Percentiles rank a stretch among this genome's conserved stretches.
phyloP scores from a whole-genome alignment of 2,113 vertebrate species.

The Pelodiscus sinensis region DNA sequence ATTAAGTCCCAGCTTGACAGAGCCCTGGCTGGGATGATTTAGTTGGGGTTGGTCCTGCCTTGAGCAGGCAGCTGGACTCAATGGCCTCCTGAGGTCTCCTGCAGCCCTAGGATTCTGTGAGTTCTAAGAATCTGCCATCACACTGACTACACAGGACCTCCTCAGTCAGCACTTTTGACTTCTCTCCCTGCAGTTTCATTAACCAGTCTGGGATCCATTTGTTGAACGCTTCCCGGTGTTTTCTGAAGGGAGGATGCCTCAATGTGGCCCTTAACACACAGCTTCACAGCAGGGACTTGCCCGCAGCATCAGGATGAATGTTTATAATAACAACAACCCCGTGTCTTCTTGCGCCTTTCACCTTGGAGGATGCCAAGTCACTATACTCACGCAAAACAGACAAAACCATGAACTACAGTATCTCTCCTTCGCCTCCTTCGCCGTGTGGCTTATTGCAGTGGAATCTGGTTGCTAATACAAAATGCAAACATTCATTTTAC shows the following conservation, averaged over 20 bases:
- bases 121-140: not conserved
- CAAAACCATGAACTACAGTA: not conserved
- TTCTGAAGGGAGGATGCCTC: not conserved
- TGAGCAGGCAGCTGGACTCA: too few relatives aligned
- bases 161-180: rapidly evolving
- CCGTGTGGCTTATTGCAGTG: not conserved
- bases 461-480: not conserved
- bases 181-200: not conserved
- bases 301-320: not conserved
- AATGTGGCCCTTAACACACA: not conserved
- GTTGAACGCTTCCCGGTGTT: not conserved
- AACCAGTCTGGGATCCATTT: not conserved
- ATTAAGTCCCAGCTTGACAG: too few relatives aligned
- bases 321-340: not conserved
- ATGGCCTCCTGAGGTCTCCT: too few relatives aligned
- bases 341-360: not conserved
- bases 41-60: too few relatives aligned
- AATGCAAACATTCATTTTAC: constrained; percentile 10
- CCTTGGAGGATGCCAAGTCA: not conserved
- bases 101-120: too few relatives aligned
- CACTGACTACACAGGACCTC: not conserved
- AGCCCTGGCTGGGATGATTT: too few relatives aligned
- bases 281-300: not conserved
- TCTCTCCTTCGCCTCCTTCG: not conserved
- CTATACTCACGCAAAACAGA: not conserved